A percentile compares a stretch with the other conserved stretches of the same genome.
Evolutionary conservation across 2,113 vertebrate species (phyloP).

Genomic region (Myxocyprinus asiaticus): DNA sequence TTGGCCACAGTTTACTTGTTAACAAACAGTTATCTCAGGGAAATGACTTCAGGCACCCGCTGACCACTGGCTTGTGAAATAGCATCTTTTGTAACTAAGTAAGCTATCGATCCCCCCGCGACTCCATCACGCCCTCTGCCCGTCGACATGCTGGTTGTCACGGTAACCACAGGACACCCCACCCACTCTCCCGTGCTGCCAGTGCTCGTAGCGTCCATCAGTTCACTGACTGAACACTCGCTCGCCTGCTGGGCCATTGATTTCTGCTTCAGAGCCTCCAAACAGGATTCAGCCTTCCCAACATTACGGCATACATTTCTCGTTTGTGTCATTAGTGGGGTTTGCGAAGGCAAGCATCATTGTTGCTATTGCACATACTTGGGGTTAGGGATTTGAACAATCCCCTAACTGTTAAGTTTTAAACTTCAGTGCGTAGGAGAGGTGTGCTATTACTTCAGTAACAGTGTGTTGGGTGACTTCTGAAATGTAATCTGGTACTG

Average conservation of each 20-base stretch:
- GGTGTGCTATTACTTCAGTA: no score
- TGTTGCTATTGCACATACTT: no score
- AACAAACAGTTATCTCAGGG: slow-evolving; percentile 82
- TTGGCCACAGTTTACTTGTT: slow-evolving; percentile 87
- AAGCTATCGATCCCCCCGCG: slow-evolving; percentile 83
- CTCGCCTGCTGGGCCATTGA: slow-evolving; percentile 80
- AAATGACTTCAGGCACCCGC: slow-evolving; percentile 69
- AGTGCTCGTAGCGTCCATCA: slow-evolving; percentile 62
- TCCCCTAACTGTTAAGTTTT: no score
- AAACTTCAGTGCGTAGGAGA: no score
- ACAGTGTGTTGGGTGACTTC: no score
- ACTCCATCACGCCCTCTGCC: slow-evolving; percentile 71
- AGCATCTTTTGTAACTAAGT: slow-evolving; percentile 93
- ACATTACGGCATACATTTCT: not conserved
- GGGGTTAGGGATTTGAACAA: no score
- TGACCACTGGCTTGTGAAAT: slow-evolving; percentile 98
- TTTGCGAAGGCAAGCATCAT: no score
- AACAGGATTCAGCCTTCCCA: slow-evolving; percentile 68
- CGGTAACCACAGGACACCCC: slow-evolving; percentile 44
- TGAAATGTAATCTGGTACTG: no score
- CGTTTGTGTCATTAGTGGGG: no score
- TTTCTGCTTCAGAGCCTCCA: slow-evolving; percentile 84
- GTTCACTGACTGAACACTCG: slow-evolving; percentile 71
- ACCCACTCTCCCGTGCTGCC: slow-evolving; percentile 25
- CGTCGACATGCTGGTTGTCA: slow-evolving; percentile 60